Base-by-base conservation (phyloP, 2,888 invertebrate genomes). In the Limnephilus marmoratus region DNA sequence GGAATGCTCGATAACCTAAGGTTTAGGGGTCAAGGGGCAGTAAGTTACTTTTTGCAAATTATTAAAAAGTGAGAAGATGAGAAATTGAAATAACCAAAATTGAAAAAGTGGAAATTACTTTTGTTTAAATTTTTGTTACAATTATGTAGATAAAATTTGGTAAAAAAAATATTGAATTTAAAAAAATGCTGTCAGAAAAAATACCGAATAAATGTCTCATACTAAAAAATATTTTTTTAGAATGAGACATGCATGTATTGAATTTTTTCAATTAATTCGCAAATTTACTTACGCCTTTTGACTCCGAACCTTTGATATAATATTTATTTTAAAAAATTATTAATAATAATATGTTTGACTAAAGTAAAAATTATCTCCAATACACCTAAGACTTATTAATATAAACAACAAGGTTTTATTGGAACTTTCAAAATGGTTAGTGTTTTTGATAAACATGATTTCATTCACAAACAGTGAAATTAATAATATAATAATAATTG, bases 381-480 rank as follows among this genome's bases (percentile, higher is more conserved):
- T 83, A 83, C 37, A 83, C 83, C 83, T 83, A 37, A 24, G 34
- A 83, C 83, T 83, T 83, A 83, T 31, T 68, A 68, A 83, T 24
- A 37, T 83, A 83, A 83, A 83, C 37, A 83, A 83, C 34, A 34
- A 37, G 24, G 34, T 83, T 83, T 41, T 37, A 83, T 37, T 83
- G 83, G 83, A 83, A 83, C 83, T 68, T 83, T 83, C 18, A 83
- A 83, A 83, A 83, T 83, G 83, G 83, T 83, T 83, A 83, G 41
- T 83, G 83, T 83, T 83, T 68, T 68, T 68, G 24, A 37, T 83
- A 37, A 83, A 83, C 83, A 83, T 83, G 83, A 83, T 41, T 37
- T 83, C 37, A 83, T 41, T 83, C 83, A 83, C 83, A 83, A 37
- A 34, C 24, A 24, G 83, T 15, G 18, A 41, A 83, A 37, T 24